Percentiles rank a stretch among this genome's conserved stretches.
phyloP scores from a whole-genome alignment of 2,113 vertebrate species.

The Apodemus speciosus region DNA sequence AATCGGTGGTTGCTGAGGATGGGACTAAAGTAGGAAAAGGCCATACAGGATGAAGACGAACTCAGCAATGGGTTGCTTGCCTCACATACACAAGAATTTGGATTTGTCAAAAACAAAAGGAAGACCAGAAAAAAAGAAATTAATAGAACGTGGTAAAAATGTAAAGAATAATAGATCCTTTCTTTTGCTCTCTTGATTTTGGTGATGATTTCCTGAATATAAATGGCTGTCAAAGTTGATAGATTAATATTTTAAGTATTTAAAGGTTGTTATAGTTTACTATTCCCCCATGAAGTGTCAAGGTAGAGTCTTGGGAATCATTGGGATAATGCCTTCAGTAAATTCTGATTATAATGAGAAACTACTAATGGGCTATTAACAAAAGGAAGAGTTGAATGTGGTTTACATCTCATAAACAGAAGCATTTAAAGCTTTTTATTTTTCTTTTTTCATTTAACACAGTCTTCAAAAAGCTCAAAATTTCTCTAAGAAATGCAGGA shows the following conservation, averaged over 20 bases:
- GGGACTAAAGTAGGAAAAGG: not conserved
- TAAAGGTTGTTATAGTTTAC: not conserved
- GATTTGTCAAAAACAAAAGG: not conserved
- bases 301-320: not conserved
- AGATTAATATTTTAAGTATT: not conserved
- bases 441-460: not conserved
- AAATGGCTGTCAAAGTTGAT: not conserved
- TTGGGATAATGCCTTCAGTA: not conserved
- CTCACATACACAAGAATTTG: not conserved
- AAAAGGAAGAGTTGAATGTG: not conserved
- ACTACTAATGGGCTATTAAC: not conserved
- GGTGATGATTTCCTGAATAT: not conserved
- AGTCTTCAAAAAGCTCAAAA: not conserved
- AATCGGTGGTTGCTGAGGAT: fast-evolving
- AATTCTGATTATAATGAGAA: not conserved
- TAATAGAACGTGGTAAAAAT: not conserved
- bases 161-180: not conserved
- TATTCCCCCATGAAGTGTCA: not conserved
- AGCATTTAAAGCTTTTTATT: not conserved
- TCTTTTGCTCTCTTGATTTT: conserved; percentile 2
- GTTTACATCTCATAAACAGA: not conserved
- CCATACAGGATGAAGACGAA: not conserved
- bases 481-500: not conserved
- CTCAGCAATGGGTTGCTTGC: not conserved
- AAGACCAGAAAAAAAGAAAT: not conserved